Evolutionary conservation across 2,797 vertebrate genomes (phyloP).

Genomic region (Tenualosa ilisha): DNA sequence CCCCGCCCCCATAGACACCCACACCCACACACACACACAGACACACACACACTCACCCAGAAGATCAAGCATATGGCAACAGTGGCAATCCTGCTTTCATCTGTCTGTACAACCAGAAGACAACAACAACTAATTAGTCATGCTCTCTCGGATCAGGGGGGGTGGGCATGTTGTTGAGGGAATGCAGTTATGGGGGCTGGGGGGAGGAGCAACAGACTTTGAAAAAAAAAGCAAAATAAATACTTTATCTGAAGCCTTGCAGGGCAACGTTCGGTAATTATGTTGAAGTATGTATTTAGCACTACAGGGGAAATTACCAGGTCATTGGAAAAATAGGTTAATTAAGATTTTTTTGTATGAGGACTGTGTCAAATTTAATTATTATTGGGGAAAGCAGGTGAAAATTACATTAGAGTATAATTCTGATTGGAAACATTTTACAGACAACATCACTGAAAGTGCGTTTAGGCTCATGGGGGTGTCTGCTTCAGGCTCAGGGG

Average conservation of each 20-base stretch:
- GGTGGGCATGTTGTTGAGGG: background rate
- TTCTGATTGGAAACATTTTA: background rate
- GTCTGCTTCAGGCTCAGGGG: background rate
- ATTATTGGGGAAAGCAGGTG: background rate
- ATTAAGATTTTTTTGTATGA: background rate
- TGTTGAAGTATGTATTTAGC: background rate
- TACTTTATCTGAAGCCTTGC: background rate
- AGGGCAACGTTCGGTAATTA: background rate
- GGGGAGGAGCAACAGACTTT: background rate
- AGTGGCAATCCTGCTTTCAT: slow-evolving; percentile 10
- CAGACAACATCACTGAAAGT: background rate
- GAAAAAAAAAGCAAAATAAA: slow-evolving; percentile 10
- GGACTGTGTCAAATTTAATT: slow-evolving; percentile 1
- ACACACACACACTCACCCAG: background rate
- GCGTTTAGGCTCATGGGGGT: background rate
- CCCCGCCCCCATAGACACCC: background rate
- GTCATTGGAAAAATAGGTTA: background rate
- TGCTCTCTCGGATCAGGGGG: background rate
- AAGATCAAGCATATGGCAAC: slow-evolving; percentile 21
- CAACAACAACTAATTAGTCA: slow-evolving; percentile 22
- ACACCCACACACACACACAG: background rate
- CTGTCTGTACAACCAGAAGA: background rate
- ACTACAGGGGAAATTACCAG: background rate
- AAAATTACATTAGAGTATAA: background rate
- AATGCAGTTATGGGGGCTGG: background rate